Percentiles rank a stretch among this genome's conserved stretches.
phyloP scores from a whole-genome alignment of 1,140 invertebrate species.

The Himalopsyche phryganea region DNA sequence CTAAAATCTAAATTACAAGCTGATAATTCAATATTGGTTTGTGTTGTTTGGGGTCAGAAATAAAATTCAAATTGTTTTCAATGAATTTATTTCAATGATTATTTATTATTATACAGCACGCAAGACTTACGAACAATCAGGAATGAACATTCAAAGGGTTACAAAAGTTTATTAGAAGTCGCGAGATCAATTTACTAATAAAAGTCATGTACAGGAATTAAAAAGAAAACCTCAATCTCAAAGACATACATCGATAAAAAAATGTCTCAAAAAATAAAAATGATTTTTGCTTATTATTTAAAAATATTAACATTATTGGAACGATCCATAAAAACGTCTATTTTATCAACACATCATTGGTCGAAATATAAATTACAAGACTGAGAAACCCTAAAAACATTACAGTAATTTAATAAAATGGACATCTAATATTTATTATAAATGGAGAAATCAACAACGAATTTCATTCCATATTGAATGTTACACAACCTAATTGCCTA shows the following conservation, averaged over 20 bases:
- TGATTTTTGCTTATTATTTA: too few relatives aligned
- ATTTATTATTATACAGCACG: neutral
- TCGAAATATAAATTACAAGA: neutral
- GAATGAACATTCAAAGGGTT: slow-evolving; percentile 12
- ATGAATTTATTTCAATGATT: neutral
- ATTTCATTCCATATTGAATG: neutral
- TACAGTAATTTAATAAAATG: neutral
- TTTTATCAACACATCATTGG: neutral
- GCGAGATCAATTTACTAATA: too few relatives aligned
- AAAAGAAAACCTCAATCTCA: too few relatives aligned
- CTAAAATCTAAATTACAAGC: too few relatives aligned
- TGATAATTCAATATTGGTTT: too few relatives aligned
- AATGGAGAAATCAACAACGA: neutral
- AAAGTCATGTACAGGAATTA: too few relatives aligned
- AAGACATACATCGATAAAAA: too few relatives aligned
- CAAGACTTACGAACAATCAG: slow-evolving; percentile 12
- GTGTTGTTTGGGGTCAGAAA: too few relatives aligned
- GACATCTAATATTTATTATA: neutral
- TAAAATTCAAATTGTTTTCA: neutral
- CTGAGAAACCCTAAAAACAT: neutral
- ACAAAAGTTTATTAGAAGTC: too few relatives aligned
- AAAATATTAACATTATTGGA: too few relatives aligned
- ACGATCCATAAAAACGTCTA: neutral
- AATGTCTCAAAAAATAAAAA: too few relatives aligned
- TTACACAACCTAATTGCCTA: neutral